Evolutionary conservation across 2,113 vertebrate genomes (phyloP), one percentile per base, ranked within the genome.

Genomic region (Coregonus clupeaformis): DNA sequence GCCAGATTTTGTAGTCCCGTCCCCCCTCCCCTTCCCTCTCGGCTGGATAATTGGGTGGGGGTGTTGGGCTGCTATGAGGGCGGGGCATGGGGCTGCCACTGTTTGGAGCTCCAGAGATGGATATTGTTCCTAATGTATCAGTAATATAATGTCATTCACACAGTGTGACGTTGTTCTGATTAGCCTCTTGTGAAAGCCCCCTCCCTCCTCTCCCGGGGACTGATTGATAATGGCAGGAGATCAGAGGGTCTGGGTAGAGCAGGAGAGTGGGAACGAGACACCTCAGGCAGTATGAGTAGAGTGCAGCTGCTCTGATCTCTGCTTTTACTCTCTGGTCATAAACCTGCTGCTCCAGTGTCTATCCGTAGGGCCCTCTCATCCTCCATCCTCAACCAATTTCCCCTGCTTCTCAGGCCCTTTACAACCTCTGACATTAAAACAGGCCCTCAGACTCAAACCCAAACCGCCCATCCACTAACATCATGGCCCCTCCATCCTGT

Each of bases 371-470:
- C 49, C 72, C 16, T 32, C 47, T 47, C 45, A 22, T 14, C 29
- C 63, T 4, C 30, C 77, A 70, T 82, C 77, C 81, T 83, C 76
- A 63, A 78, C 73, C 72, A 60, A 67, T 80, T 82, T 84, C 80
- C 78, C 68, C 27, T 75, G 68, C 45, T 42, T 42, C 36, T 42
- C 36, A 42, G 49, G 36, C 77, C 36, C 57, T 82, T 82, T 11
- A 42, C 76, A 80, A 72, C 76, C n/a, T 24, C 68, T 68, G 45
- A 42, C 22, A 16, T 18, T 25, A 42, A n/a, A 73, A 24, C 14
- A 25, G 12, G 52, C 32, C 52, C 57, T 25, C 47, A 6, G 9
- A 45, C 42, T 11, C 49, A 52, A 52, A 52, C 49, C 9, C 36
- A 42, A 42, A 42, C 36, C 9, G 9, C 36, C 7, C 7, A 14